Base-by-base conservation (phyloP, 2,888 invertebrate species). In the Embidobia sp. region DNA sequence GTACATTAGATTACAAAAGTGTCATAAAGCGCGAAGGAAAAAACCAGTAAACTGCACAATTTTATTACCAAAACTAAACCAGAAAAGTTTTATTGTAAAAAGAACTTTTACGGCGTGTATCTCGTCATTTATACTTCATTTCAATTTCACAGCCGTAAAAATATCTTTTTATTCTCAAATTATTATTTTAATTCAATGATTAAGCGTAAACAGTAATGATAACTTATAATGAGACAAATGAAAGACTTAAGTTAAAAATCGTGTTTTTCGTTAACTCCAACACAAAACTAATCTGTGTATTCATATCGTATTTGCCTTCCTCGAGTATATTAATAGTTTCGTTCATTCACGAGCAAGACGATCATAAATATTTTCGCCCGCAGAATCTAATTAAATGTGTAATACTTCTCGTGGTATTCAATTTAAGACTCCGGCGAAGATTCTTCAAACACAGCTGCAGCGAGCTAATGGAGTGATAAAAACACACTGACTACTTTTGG, bases 391-490 rank as follows among this genome's bases (percentile, higher is more conserved):
- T 74, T 66, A 59, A 66, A 74, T 51, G 66, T 59, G 73, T 66
- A 57, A 73, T 57, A 64, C 42, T 73, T 73, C 19, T 31, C 18
- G 31, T 66, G 51, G 51, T 59, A 51, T 74, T 59, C 29, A 46
- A 51, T 59, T 59, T 49, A 26, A 42, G 13, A 10, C 42, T 35
- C 10, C 40, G 59, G 18, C 35, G 7, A 59, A 33, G 51, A 33
- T 66, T 64, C 59, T 53, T 66, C 31, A 46, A 53, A 66, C 74
- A 67, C 61, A 63, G 63, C 33, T 69, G 69, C 69, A 69, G 61
- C 29, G 35, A 61, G 51, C 67, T 67, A 75, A 75, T 69, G 67
- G 75, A 63, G 75, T 63, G 61, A 69, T 75, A 75, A 75, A 69
- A 69, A 69, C 42, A 76, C 42, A 46, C 27, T 61, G 75, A 48